Evolutionary conservation across 2,797 vertebrate genomes (phyloP).

Genomic region (Liparis tanakae): DNA sequence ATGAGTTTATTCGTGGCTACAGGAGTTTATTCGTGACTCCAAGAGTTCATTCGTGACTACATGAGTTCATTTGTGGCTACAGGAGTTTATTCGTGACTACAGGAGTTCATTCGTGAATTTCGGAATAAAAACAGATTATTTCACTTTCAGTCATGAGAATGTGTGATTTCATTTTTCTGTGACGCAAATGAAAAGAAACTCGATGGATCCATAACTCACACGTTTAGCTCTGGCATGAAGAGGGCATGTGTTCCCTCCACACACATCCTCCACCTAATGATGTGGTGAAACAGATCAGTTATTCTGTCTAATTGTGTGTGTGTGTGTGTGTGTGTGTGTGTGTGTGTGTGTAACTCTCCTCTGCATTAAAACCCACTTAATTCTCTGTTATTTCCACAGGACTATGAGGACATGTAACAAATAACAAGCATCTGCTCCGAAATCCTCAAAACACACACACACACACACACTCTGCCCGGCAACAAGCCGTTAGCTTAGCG

Average conservation of each 20-base stretch:
- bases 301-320: not conserved
- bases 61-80: too few species aligned
- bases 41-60: too few species aligned
- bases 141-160: not conserved
- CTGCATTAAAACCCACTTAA: slow-evolving; percentile 20
- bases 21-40: too few species aligned
- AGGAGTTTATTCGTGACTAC: too few species aligned
- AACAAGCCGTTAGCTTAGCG: slow-evolving; percentile 37
- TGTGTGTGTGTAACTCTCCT: not conserved
- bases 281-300: too few species aligned
- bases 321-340: too few species aligned
- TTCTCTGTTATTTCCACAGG: slow-evolving; percentile 28
- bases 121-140: not conserved
- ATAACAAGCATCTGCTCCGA: slow-evolving; percentile 28
- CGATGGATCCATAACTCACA: too few species aligned
- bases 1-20: too few species aligned
- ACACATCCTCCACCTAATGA: too few species aligned
- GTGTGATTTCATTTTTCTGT: not conserved
- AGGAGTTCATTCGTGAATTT: too few species aligned
- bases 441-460: not conserved
- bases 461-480: slow-evolving; percentile 4
- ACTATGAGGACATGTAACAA: slow-evolving; percentile 45
- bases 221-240: too few species aligned
- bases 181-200: not conserved
- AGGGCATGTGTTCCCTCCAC: too few species aligned